Percentiles rank a stretch among this genome's conserved stretches.
These are phyloP conservation scores for Acropternis orthonyx DNA, from an alignment of 2,797 vertebrate genomes.

Conservation along the genomic window DNA sequence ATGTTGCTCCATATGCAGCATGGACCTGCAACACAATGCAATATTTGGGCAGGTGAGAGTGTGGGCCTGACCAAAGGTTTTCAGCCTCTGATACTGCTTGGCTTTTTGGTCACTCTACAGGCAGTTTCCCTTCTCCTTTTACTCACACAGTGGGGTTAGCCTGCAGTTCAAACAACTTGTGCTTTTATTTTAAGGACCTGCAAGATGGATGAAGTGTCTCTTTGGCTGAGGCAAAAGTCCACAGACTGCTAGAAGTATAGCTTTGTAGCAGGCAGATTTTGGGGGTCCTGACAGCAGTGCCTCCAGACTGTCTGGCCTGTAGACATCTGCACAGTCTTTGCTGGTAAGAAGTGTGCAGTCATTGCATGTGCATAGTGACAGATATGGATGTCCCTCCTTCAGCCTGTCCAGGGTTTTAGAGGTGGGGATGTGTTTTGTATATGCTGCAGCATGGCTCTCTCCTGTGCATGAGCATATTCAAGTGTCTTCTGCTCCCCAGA, in stretches of 20 bases:
- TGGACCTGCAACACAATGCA: background rate
- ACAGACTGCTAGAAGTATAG: background rate
- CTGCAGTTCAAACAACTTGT: background rate
- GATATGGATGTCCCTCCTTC: background rate
- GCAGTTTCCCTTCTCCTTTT: background rate
- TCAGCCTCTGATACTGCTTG: background rate
- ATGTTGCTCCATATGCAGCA: accelerated
- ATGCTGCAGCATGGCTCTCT: background rate
- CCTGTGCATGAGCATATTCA: background rate
- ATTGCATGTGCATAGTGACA: accelerated
- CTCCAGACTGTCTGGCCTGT: background rate
- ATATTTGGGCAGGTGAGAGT: background rate
- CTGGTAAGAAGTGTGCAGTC: background rate
- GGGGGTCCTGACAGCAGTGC: accelerated
- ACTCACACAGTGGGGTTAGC: accelerated
- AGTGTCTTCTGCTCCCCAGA: background rate
- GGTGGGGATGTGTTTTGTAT: background rate
- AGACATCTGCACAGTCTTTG: background rate
- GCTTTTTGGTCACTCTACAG: background rate
- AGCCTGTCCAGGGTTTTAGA: background rate
- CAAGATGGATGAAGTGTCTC: background rate
- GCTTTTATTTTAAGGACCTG: background rate
- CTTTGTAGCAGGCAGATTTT: background rate
- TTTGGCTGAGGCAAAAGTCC: background rate
- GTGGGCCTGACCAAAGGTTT: background rate